Evolutionary conservation across 2,113 vertebrate species (phyloP).

Genomic region (Syngnathus scovelli): DNA sequence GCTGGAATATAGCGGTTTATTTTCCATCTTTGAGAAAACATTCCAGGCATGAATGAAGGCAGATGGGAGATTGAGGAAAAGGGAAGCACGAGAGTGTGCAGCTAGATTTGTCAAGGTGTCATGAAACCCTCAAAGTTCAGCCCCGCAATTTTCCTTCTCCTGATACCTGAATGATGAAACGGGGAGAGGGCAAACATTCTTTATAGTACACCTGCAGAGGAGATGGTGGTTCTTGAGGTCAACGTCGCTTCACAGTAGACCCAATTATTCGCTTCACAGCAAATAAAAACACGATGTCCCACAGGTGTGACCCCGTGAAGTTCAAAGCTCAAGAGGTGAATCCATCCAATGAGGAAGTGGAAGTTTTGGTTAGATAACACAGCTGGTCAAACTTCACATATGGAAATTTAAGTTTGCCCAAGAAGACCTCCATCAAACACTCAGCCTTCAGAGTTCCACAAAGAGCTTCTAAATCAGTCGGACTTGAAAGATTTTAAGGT

Average conservation of each 20-base stretch:
- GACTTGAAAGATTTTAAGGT: slow-evolving; percentile 20
- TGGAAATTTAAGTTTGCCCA: slow-evolving; percentile 38
- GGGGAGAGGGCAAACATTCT: slow-evolving; percentile 63
- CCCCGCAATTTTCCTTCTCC: slow-evolving; percentile 51
- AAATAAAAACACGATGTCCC: slow-evolving; percentile 24
- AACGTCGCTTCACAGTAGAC: slow-evolving; percentile 37
- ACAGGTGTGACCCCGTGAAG: slow-evolving; percentile 27
- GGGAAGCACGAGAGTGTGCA: slow-evolving; percentile 20
- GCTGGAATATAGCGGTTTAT: slow-evolving; percentile 47
- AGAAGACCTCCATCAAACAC: slow-evolving; percentile 35
- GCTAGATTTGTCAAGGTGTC: slow-evolving; percentile 36
- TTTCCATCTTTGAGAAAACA: slow-evolving; percentile 63
- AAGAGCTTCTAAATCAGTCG: slow-evolving; percentile 20
- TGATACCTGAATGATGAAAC: slow-evolving; percentile 62
- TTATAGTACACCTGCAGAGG: slow-evolving; percentile 71
- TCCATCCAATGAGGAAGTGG: neutral
- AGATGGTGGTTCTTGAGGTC: slow-evolving; percentile 39
- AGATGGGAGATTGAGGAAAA: slow-evolving; percentile 27
- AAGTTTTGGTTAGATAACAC: slow-evolving; percentile 22
- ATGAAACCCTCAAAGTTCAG: no score
- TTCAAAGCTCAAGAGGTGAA: slow-evolving; percentile 38
- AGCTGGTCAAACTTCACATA: slow-evolving; percentile 38
- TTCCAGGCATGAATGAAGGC: slow-evolving; percentile 50
- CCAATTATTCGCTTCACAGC: slow-evolving; percentile 26
- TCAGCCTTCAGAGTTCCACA: slow-evolving; percentile 15